phyloP scores from a whole-genome alignment of 2,797 vertebrate species.

The Kryptolebias ocellatus region DNA sequence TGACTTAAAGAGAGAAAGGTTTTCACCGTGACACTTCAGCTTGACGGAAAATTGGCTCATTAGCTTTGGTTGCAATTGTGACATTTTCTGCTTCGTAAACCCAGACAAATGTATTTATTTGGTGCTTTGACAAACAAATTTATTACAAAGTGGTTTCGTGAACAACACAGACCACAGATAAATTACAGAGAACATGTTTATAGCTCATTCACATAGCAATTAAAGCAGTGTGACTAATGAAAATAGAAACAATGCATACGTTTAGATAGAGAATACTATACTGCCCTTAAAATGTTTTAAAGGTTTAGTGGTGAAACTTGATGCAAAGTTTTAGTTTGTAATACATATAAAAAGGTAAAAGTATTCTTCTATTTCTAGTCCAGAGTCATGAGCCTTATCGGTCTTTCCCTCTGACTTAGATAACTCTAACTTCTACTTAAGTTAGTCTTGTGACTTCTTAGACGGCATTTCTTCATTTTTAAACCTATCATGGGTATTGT shows the following conservation, averaged over 20 bases:
- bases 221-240: neutral
- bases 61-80: slow-evolving; percentile 59
- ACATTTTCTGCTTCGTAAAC: slow-evolving; percentile 57
- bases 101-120: slow-evolving; percentile 56
- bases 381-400: too few species aligned
- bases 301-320: too few species aligned
- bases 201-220: neutral
- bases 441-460: too few species aligned
- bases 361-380: too few species aligned
- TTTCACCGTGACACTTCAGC: slow-evolving; percentile 49
- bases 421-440: too few species aligned
- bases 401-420: too few species aligned
- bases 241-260: neutral
- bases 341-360: too few species aligned
- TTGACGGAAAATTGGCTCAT: slow-evolving; percentile 58
- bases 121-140: slow-evolving; percentile 43
- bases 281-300: neutral
- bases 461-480: too few species aligned
- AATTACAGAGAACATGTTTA: neutral
- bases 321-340: too few species aligned
- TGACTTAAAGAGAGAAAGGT: slow-evolving; percentile 48
- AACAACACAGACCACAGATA: slow-evolving; percentile 34
- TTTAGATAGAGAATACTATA: neutral
- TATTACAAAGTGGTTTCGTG: slow-evolving; percentile 36
- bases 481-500: too few species aligned